Percentiles rank a stretch among this genome's conserved stretches.
These are phyloP conservation scores for Progne subis DNA, from an alignment of 2,113 vertebrate genomes.

Conservation along the genomic window DNA sequence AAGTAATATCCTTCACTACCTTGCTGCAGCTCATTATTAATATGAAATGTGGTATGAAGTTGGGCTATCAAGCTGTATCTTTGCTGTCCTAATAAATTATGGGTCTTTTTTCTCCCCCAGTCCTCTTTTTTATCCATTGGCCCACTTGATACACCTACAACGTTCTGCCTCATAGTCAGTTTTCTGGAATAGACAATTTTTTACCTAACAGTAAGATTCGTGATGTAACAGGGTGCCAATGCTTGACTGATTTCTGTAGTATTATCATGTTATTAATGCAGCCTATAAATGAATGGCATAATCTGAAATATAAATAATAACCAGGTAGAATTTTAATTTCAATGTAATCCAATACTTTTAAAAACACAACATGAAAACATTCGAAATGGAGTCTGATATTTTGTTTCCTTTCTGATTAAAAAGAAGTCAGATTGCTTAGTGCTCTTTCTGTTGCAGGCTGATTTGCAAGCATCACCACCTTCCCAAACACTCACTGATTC, in stretches of 20 bases:
- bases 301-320: neutral
- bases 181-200: neutral
- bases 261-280: neutral
- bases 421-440: neutral
- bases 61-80: neutral
- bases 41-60: neutral
- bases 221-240: neutral
- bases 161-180: neutral
- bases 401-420: slow-evolving; percentile 10
- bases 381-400: neutral
- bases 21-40: neutral
- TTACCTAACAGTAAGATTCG: neutral
- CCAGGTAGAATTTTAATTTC: neutral
- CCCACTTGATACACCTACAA: neutral
- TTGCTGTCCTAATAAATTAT: neutral
- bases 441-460: slow-evolving; percentile 5
- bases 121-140: neutral
- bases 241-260: neutral
- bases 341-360: neutral
- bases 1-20: neutral
- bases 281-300: neutral
- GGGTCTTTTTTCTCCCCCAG: neutral
- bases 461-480: slow-evolving; percentile 59
- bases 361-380: neutral
- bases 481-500: slow-evolving; percentile 40